Percentiles rank a stretch among this genome's conserved stretches.
Conservation (phyloP, 1,140 invertebrate genomes). For the Ooceraea biroi region DNA sequence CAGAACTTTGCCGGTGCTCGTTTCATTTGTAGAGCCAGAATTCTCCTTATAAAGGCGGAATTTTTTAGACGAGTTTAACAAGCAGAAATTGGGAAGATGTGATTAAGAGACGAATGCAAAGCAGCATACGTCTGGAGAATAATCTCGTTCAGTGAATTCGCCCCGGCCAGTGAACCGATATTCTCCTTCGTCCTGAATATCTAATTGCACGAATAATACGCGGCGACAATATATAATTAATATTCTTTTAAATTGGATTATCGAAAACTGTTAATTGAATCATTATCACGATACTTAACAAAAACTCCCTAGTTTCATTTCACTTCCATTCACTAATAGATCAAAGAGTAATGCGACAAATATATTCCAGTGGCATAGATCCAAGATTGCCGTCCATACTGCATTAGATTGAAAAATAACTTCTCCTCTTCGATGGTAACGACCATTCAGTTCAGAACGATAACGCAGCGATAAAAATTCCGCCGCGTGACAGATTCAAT, state of each 20-base stretch:
- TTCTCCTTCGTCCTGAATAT: constrained; percentile 20
- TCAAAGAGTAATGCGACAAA: not conserved
- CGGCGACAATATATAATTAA: not conserved
- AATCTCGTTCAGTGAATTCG: constrained; percentile 8
- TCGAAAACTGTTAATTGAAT: too few species aligned
- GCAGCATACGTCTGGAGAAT: constrained; percentile 17
- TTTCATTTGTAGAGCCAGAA: not conserved
- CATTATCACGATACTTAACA: too few species aligned
- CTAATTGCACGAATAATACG: constrained; percentile 11
- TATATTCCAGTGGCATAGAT: not conserved
- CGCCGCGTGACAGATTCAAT: constrained; percentile 46
- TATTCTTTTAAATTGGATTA: too few species aligned
- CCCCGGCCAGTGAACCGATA: not conserved
- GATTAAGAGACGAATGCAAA: constrained; percentile 39
- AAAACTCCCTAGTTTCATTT: too few species aligned
- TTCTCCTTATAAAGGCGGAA: constrained; percentile 16
- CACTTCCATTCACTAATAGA: not conserved
- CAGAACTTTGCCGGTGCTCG: not conserved
- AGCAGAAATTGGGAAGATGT: constrained; percentile 40
- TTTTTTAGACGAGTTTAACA: constrained; percentile 20
- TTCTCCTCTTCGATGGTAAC: not conserved
- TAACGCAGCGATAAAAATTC: constrained; percentile 54
- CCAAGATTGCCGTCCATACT: not conserved
- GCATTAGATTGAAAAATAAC: constrained; percentile 47
- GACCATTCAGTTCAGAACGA: constrained; percentile 36